Base-by-base conservation (phyloP, 2,888 invertebrate species). In the Protula sp. region DNA sequence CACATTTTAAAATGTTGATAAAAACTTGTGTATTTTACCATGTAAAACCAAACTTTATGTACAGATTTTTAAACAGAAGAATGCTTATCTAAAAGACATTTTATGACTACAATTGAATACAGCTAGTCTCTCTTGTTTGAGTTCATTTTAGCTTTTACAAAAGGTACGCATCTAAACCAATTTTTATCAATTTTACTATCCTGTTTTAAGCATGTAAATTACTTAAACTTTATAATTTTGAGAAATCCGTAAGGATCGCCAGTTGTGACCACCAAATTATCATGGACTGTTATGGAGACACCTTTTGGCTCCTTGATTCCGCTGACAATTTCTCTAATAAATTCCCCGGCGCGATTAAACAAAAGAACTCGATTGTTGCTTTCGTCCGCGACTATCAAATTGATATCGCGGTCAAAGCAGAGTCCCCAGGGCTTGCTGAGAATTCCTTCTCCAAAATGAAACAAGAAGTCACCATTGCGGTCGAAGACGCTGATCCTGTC, bases 211-310 rank as follows among this genome's bases (percentile, higher is more conserved):
- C n/a, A n/a, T n/a, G n/a, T n/a, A n/a, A n/a, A n/a, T n/a, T 38
- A 62, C 54, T 62, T 62, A 52, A 54, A 62, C 54, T 57, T 56
- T 19, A 63, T 24, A 4, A 63, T 63, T 28, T 63, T 63, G 27
- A 63, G 30, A 55, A 63, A 63, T 31, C 58, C 58, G 47, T 58
- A 54, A 27, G 63, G 53, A n/a, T 64, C 57, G 26, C 55, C 58
- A 26, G 63, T 58, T 19, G 55, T 22, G 9, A 63, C 58, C 24
- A 63, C 58, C 30, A 63, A 55, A 26, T 62, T 58, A 30, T 61
- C 58, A 48, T 63, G 61, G 3, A 50, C 51, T 52, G 58, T 63
- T 47, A 63, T 55, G 26, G 51, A 38, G 31, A 63, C 29, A 2
- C 60, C 63, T 38, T 62, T 61, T 22, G 63, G 63, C 22, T 14